phyloP scores from a whole-genome alignment of 2,797 vertebrate genomes.

The Lophius americanus region DNA sequence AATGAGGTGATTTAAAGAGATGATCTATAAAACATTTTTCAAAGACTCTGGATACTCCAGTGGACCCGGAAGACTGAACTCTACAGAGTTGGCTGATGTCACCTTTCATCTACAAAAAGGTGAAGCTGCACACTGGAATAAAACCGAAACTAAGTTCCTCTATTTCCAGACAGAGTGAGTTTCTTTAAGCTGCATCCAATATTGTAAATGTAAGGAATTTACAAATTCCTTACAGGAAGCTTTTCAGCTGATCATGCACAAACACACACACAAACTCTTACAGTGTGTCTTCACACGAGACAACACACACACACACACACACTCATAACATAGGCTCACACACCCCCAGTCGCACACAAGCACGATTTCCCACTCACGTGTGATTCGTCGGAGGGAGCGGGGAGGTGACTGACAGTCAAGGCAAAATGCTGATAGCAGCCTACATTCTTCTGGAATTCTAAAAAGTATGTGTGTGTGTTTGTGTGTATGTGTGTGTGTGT shows the following conservation, averaged over 20 bases:
- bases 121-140: conserved; percentile 38
- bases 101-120: conserved; percentile 61
- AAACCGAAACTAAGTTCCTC: conserved; percentile 44
- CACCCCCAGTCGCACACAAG: conserved; percentile 44
- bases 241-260: conserved; percentile 70
- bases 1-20: conserved; percentile 54
- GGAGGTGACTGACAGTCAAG: conserved; percentile 67
- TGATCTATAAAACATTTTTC: conserved; percentile 17
- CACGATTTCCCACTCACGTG: conserved; percentile 68
- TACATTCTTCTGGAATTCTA: conserved; percentile 56
- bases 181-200: conserved; percentile 12
- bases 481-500: background rate
- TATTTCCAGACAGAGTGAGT: conserved; percentile 38
- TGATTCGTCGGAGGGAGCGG: conserved; percentile 56
- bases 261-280: conserved; percentile 51
- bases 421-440: conserved; percentile 74
- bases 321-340: conserved; percentile 16
- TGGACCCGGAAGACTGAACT: conserved; percentile 47
- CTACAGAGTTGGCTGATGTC: conserved; percentile 59
- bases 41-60: conserved; percentile 59
- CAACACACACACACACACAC: conserved; percentile 2
- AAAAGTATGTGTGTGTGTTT: conserved; percentile 14
- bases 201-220: conserved; percentile 9
- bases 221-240: background rate
- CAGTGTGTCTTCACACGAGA: conserved; percentile 42